Evolutionary conservation across 2,113 vertebrate genomes (phyloP).

Genomic region (Erythrocebus patas): DNA sequence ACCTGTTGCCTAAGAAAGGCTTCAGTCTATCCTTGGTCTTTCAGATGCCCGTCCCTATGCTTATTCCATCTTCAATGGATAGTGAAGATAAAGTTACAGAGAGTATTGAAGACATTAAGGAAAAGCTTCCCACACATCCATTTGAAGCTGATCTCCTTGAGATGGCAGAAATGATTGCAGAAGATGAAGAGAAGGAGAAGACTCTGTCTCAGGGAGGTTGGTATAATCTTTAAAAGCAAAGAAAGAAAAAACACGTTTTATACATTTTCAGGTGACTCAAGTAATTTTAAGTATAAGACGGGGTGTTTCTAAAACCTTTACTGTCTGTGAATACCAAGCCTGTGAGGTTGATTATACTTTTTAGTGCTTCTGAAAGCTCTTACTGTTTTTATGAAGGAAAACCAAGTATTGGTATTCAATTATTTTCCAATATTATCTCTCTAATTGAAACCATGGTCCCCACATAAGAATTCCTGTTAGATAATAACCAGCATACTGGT

Average conservation of each 20-base stretch:
- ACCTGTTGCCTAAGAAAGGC: neutral
- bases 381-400: neutral
- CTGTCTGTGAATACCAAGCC: neutral
- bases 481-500: neutral
- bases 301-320: neutral
- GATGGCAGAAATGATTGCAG: slow-evolving; percentile 98
- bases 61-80: slow-evolving; percentile 90
- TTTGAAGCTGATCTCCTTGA: slow-evolving; percentile 96
- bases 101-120: slow-evolving; percentile 92
- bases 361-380: neutral
- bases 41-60: slow-evolving; percentile 95
- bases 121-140: slow-evolving; percentile 91
- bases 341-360: neutral
- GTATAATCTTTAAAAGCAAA: slow-evolving; percentile 60
- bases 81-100: slow-evolving; percentile 88
- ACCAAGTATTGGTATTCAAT: neutral
- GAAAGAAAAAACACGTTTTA: neutral
- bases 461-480: slow-evolving; percentile 22
- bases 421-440: neutral
- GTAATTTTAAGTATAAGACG: neutral
- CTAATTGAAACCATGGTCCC: neutral
- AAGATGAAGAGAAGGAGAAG: slow-evolving; percentile 89
- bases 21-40: slow-evolving; percentile 39
- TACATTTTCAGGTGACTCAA: neutral
- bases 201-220: slow-evolving; percentile 88